Base-by-base conservation (phyloP, 2,888 invertebrate genomes). In the Kryphioiulus occultus region DNA sequence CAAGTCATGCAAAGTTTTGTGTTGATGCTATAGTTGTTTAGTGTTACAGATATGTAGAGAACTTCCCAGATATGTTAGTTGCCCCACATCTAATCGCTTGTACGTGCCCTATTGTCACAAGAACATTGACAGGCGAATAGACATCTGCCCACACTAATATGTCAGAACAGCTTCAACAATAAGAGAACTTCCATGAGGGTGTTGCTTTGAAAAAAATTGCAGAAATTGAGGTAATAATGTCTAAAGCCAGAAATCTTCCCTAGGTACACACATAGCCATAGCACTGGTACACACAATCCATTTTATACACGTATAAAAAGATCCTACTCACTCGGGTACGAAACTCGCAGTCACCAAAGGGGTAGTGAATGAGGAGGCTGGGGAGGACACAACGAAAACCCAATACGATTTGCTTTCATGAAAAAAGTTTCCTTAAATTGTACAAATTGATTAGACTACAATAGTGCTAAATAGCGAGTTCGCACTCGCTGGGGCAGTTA, bases 291-390 rank as follows among this genome's bases (percentile, higher is more conserved):
- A 26, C 68, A 26, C 68, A 68, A 26, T 68, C 22, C 68, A 68
- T 68, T 68, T 68, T 68, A 26, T 68, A 68, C 68, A 68, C 26
- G 26, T 68, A 68, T 68, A 68, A 68, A 26, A 68, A 68, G 53
- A 68, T 68, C 26, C 68, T 68, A 68, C n/a, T 68, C 68, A 68
- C 68, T 68, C 68, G 68, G 26, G 68, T 68, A n/a, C 68, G n/a
- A 68, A 68, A 68, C 26, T 26, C 26, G 26, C 68, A 68, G 26
- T 68, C 68, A 68, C 68, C 68, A 68, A 68, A 26, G 68, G 68
- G 26, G 68, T 68, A 68, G 68, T 68, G 22, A 68, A 68, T 26
- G 26, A 68, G 9, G 26, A 68, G 26, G 26, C 68, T 68, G 68
- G 68, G 68, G 53, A 68, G 12, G 12, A 68, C 12, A 68, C 26